Percentiles rank a stretch among this genome's conserved stretches.
Evolutionary conservation across 2,797 vertebrate genomes (phyloP).

Genomic region (Micrastur ruficollis): DNA sequence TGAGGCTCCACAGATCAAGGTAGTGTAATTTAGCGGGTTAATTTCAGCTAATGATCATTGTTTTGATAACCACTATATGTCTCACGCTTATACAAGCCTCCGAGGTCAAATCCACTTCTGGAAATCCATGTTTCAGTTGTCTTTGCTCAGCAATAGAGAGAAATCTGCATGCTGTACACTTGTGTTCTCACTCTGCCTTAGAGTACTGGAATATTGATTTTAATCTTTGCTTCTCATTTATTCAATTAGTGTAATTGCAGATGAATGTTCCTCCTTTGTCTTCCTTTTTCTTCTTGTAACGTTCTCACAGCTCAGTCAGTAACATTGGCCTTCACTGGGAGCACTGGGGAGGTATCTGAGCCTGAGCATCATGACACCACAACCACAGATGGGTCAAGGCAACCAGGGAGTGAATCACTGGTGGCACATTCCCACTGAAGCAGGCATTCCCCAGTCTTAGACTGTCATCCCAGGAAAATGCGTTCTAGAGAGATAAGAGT

Average conservation of each 20-base stretch:
- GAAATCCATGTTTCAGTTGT: not conserved
- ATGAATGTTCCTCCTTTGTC: not conserved
- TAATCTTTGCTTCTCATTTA: not conserved
- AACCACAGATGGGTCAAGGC: not conserved
- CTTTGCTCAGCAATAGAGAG: not conserved
- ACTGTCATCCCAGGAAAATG: not conserved
- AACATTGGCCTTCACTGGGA: not conserved
- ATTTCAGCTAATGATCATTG: not conserved
- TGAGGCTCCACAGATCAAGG: not conserved
- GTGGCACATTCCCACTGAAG: not conserved
- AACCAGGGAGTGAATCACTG: not conserved
- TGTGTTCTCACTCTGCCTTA: not conserved
- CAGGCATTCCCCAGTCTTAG: not conserved
- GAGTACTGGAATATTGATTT: not conserved
- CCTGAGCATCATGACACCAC: not conserved
- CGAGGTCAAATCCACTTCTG: not conserved
- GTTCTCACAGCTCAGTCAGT: not conserved
- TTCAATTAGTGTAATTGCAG: not conserved
- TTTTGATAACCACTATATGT: not conserved
- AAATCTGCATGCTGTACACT: not conserved
- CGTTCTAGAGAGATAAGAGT: not conserved
- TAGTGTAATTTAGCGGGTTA: not conserved
- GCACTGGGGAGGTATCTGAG: not conserved
- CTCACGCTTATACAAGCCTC: not conserved
- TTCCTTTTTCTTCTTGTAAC: not conserved